Conservation (phyloP, 2,888 invertebrate genomes). For the Augochlorella aurata region DNA sequence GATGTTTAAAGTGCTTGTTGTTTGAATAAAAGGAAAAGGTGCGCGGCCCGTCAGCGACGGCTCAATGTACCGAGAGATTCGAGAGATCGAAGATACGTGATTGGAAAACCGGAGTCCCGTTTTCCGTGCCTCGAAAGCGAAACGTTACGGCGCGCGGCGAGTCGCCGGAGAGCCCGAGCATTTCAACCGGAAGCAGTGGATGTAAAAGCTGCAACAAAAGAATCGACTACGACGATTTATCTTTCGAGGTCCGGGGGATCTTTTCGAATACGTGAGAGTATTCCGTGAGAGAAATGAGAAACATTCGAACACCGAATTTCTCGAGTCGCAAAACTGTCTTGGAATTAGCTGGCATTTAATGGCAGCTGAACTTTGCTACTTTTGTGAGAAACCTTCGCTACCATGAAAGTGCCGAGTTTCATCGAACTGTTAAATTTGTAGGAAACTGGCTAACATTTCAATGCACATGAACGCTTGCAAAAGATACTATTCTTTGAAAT, state of each 20-base stretch:
- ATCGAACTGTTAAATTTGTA: too few species aligned
- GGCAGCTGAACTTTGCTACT: background rate
- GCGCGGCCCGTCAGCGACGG: constrained; percentile 9
- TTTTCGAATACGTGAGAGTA: constrained; percentile 6
- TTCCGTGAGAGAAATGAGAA: background rate
- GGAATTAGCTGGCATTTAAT: background rate
- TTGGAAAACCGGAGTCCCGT: constrained; percentile 55
- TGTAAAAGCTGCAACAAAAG: constrained; percentile 27
- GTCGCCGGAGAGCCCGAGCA: background rate
- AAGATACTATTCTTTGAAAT: too few species aligned
- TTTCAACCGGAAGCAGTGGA: constrained; percentile 36
- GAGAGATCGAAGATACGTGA: constrained; percentile 68
- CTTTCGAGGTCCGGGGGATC: constrained; percentile 11
- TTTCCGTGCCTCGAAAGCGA: constrained; percentile 59
- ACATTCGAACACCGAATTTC: background rate
- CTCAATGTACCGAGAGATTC: constrained; percentile 33
- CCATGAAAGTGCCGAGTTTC: too few species aligned
- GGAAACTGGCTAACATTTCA: too few species aligned
- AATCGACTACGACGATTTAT: constrained; percentile 25
- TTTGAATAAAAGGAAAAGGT: constrained; percentile 30
- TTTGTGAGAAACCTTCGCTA: too few species aligned
- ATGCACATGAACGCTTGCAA: too few species aligned
- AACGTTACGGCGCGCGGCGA: constrained; percentile 6
- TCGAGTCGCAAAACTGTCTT: background rate
- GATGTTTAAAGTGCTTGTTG: constrained; percentile 27